A percentile compares a stretch with the other conserved stretches of the same genome.
phyloP scores from a whole-genome alignment of 23 tunicate genomes.

The Halocynthia aurantium region DNA sequence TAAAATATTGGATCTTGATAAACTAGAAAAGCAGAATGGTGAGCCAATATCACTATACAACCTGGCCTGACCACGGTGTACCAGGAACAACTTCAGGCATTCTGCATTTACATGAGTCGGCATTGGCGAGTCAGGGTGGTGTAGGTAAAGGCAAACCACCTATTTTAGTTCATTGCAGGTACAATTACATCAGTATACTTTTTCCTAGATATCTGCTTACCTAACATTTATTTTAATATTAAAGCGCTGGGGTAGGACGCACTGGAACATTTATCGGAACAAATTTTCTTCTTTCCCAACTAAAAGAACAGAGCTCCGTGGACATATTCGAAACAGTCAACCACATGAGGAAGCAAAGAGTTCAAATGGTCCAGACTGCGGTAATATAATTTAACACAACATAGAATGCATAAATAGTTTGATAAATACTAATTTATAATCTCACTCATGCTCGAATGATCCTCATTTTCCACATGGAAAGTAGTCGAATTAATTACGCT shows the following conservation, averaged over 20 bases:
- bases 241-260: slow-evolving; percentile 76
- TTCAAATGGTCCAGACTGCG: slow-evolving; percentile 48
- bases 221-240: background rate
- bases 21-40: background rate
- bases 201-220: background rate
- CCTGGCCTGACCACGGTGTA: slow-evolving; percentile 42
- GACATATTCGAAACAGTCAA: slow-evolving; percentile 27
- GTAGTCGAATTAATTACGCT: no score
- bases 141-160: slow-evolving; percentile 12
- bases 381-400: slow-evolving; percentile 5
- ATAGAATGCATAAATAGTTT: no score
- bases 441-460: no score
- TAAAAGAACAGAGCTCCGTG: slow-evolving; percentile 7
- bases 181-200: background rate
- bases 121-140: slow-evolving; percentile 11
- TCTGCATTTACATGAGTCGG: slow-evolving; percentile 5
- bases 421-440: no score
- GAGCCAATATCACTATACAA: slow-evolving; percentile 16
- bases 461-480: no score
- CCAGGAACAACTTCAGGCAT: slow-evolving; percentile 15
- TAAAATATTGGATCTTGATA: no score
- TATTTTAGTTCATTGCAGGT: slow-evolving; percentile 50
- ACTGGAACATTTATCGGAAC: slow-evolving; percentile 53
- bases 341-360: slow-evolving; percentile 44
- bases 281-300: slow-evolving; percentile 35